These are phyloP conservation scores for Origma solitaria DNA, from an alignment of 2,113 vertebrate species.

Conservation along the genomic window DNA sequence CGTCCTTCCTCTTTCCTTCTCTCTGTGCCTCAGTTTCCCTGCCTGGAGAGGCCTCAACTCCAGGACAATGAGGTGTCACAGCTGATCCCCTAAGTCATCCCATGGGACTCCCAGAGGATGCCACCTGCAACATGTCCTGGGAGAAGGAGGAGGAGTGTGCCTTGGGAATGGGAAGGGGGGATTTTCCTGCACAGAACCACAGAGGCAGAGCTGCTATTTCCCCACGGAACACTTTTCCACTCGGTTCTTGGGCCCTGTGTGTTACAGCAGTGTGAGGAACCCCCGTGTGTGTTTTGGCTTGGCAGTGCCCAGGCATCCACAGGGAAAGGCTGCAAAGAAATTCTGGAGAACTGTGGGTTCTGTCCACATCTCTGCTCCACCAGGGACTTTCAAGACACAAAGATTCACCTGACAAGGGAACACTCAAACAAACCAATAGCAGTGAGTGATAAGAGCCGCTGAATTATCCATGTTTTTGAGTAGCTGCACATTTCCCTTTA, in stretches of 20 bases:
- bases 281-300: fast-evolving
- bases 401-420: background rate
- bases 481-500: background rate
- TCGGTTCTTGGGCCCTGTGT: background rate
- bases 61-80: background rate
- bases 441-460: background rate
- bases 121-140: too few species aligned
- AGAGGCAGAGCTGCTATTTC: background rate
- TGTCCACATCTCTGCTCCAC: background rate
- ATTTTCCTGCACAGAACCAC: background rate
- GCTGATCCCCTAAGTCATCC: background rate
- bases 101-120: background rate
- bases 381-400: background rate
- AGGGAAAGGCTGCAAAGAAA: background rate
- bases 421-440: background rate
- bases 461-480: background rate
- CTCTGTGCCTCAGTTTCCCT: background rate
- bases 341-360: background rate
- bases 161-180: background rate
- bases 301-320: background rate
- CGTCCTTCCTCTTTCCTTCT: background rate
- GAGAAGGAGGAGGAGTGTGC: background rate
- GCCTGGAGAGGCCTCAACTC: background rate
- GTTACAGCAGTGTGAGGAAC: background rate
- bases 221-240: background rate